Evolutionary conservation across 2,797 vertebrate genomes (phyloP).

Genomic region (Erethizon dorsatum): DNA sequence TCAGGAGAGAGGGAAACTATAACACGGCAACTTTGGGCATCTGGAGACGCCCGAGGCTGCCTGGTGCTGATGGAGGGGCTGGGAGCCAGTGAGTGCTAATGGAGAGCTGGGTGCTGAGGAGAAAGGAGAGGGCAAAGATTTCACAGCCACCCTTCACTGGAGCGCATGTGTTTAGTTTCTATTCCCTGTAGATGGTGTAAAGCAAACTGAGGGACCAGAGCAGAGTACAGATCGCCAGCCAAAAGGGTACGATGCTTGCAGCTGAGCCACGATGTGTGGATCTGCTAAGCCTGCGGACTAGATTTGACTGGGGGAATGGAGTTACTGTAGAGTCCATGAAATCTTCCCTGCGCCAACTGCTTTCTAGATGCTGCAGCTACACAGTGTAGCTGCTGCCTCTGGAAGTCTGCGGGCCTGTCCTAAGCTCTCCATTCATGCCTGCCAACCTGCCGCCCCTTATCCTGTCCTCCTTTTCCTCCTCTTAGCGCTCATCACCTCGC

Average conservation of each 20-base stretch:
- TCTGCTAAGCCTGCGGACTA: background rate
- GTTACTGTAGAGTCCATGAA: background rate
- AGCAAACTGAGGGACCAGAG: background rate
- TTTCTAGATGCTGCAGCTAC: background rate
- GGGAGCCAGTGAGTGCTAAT: background rate
- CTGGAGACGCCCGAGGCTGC: background rate
- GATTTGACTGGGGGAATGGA: background rate
- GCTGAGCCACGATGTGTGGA: background rate
- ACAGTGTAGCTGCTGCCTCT: background rate
- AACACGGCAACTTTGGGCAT: background rate
- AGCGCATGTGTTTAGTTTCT: background rate
- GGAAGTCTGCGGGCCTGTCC: background rate
- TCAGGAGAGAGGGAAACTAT: background rate
- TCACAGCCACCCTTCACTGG: background rate
- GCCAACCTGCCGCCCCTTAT: background rate
- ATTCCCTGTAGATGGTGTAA: conserved; percentile 8
- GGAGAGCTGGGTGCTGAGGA: background rate
- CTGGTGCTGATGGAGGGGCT: background rate
- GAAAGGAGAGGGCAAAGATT: background rate
- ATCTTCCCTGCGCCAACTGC: background rate
- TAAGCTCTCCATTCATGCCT: background rate
- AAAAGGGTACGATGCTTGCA: background rate
- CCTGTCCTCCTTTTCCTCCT: background rate
- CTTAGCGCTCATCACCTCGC: background rate
- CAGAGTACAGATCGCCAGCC: background rate